phyloP scores from a whole-genome alignment of 2,888 invertebrate genomes.

The Nasonia oneida region DNA sequence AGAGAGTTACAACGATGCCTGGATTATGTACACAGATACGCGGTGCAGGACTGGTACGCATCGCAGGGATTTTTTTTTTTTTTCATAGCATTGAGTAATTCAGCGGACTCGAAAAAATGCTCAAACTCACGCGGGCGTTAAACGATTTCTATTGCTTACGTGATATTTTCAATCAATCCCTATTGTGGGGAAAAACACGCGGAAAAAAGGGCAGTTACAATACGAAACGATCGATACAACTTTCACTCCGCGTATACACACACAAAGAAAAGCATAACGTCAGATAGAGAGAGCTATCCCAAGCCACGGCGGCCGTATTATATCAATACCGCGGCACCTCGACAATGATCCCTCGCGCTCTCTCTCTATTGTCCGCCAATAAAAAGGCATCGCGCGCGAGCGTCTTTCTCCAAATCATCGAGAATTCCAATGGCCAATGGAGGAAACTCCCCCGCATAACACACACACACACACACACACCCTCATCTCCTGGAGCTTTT shows the following conservation, averaged over 20 bases:
- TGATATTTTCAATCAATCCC: background rate
- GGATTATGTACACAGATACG: too few species aligned
- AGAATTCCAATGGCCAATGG: background rate
- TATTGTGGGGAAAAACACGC: background rate
- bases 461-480: background rate
- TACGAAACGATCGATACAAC: background rate
- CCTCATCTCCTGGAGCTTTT: background rate
- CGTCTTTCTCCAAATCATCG: conserved; percentile 14
- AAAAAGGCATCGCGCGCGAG: background rate
- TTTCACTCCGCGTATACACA: background rate
- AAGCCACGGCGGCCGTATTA: background rate
- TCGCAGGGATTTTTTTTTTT: too few species aligned
- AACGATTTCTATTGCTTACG: background rate
- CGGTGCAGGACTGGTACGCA: too few species aligned
- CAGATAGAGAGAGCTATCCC: background rate
- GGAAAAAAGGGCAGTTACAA: background rate
- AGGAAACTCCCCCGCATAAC: background rate
- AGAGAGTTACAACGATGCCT: background rate
- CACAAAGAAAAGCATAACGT: background rate
- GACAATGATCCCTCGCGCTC: background rate
- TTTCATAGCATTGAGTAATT: too few species aligned
- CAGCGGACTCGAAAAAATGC: too few species aligned
- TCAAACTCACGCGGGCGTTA: too few species aligned
- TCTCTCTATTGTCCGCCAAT: background rate
- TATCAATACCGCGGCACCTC: background rate